Evolutionary conservation across 1,140 invertebrate species (phyloP).

Genomic region (Phthorimaea operculella): DNA sequence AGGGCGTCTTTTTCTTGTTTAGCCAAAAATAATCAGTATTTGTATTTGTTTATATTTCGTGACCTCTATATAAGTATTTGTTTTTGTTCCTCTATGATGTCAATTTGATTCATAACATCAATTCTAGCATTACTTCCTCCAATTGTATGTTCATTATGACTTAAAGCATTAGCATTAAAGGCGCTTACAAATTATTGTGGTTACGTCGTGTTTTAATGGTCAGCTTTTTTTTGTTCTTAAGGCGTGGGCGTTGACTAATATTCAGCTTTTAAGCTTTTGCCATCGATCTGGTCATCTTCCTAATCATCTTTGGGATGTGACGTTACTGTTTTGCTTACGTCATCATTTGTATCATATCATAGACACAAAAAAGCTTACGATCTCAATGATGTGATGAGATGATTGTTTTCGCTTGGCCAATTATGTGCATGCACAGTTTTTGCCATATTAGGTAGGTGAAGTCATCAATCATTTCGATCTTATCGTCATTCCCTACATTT

Average conservation of each 20-base stretch:
- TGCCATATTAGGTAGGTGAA: background rate
- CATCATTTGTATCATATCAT: background rate
- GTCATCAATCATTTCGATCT: too few relatives aligned
- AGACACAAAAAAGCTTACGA: background rate
- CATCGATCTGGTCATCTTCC: constrained; percentile 2
- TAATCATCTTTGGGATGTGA: background rate
- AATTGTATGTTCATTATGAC: constrained; percentile 32
- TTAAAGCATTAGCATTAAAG: background rate
- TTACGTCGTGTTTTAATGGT: background rate
- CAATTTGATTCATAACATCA: too few relatives aligned
- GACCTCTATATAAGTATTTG: too few relatives aligned
- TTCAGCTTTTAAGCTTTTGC: constrained; percentile 6
- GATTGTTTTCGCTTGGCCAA: background rate
- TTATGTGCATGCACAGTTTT: background rate
- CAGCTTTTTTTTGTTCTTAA: background rate
- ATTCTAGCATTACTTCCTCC: constrained; percentile 21
- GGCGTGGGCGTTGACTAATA: constrained; percentile 7
- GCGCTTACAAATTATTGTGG: background rate
- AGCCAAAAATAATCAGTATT: too few relatives aligned
- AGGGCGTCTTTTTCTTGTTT: too few relatives aligned
- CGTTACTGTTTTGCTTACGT: background rate
- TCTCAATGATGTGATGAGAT: background rate
- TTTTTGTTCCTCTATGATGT: too few relatives aligned
- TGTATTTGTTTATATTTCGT: too few relatives aligned
- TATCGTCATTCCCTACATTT: too few relatives aligned